Evolutionary conservation across 2,797 vertebrate genomes (phyloP), one percentile per base, ranked within the genome.

Genomic region (Gastrophryne carolinensis): DNA sequence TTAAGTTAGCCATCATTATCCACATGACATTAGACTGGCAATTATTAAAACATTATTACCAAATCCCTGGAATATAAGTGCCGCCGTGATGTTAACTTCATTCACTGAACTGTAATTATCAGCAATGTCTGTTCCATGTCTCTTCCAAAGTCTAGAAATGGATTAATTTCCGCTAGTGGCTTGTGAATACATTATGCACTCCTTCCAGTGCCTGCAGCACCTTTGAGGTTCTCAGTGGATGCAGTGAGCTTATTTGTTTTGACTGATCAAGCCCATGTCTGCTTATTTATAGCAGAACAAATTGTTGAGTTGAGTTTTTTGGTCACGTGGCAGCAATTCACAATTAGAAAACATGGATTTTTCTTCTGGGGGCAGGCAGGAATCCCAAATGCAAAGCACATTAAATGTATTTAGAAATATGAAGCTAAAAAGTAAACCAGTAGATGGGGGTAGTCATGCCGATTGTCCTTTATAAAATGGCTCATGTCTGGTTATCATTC

Each of bases 161-260:
- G 67, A 78, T 72, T 71, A 71, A 78, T 78, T 71, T 78, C 64
- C 37, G 75, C 75, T 71, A 37, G 35, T 41, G 75, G 67, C 67
- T 64, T 62, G 66, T 27, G 67, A 67, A 71, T 72, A 71, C 60
- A 71, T 78, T 62, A 75, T 75, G 66, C 47, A 50, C 60, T 78
- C 21, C 60, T 57, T 72, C 50, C 39, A 71, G 35, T 71, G 75
- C 75, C 75, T 19, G 24, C 12, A 78, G 75, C 67, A 49, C 26
- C 37, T 56, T 34, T 52, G 60, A 71, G 60, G 52, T 78, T 72
- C 56, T 78, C 63, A 56, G 29, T 78, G 60, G 60, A 71, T 71
- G 29, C 58, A 57, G 34, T 64, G 60, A 71, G 60, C 50, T 78
- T 78, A 78, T 71, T 57, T 65, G 39, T 78, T 78, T 39, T 65